Conservation (phyloP, 2,888 invertebrate species). For the Ophion obscuratus region DNA sequence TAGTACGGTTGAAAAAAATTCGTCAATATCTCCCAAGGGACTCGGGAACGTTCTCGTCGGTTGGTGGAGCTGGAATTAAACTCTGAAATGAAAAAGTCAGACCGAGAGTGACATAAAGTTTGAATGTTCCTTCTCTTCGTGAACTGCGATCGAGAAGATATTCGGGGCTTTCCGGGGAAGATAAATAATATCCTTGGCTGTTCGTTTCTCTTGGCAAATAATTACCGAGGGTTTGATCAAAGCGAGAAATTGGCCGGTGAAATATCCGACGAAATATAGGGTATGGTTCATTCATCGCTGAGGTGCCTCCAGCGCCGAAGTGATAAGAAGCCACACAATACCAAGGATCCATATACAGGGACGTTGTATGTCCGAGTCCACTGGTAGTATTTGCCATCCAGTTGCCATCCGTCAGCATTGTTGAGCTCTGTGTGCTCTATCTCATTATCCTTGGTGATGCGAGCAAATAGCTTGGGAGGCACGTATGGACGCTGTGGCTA, state of each 20-base stretch:
- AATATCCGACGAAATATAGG: slow-evolving; percentile 12
- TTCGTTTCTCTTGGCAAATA: slow-evolving; percentile 6
- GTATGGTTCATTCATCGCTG: slow-evolving; percentile 5
- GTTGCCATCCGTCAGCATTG: background rate
- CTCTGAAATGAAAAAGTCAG: background rate
- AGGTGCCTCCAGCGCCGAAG: background rate
- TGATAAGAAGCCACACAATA: slow-evolving; percentile 8
- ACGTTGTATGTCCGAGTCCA: background rate
- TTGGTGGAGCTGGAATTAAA: background rate
- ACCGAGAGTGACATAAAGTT: background rate
- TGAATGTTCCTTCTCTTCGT: too few relatives aligned
- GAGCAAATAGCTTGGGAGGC: background rate
- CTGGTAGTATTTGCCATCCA: slow-evolving; percentile 13
- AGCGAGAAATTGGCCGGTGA: background rate
- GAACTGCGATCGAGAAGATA: background rate
- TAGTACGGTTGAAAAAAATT: background rate
- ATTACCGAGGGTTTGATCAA: slow-evolving; percentile 11
- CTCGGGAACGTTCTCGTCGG: background rate
- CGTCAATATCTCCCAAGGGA: background rate
- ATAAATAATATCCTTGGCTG: slow-evolving; percentile 7
- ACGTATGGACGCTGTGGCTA: background rate
- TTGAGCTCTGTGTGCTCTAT: background rate
- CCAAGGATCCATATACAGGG: background rate
- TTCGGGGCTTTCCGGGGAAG: background rate
- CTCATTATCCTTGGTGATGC: background rate